Evolutionary conservation across 2,888 invertebrate species (phyloP), one percentile per base, ranked within the genome.

Genomic region (Sphaerophoria rueppellii): DNA sequence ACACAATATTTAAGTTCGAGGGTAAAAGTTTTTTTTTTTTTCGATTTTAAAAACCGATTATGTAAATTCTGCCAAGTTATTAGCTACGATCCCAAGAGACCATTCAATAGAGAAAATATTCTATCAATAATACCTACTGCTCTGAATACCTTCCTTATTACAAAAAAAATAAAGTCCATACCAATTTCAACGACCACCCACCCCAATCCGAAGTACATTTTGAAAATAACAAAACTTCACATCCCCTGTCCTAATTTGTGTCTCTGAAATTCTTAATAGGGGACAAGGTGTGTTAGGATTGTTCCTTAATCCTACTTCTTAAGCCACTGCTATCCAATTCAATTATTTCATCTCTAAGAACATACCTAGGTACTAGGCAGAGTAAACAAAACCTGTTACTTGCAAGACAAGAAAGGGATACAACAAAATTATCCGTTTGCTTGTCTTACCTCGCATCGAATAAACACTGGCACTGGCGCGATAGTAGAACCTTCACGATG

Each of bases 241-340:
- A 24, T 32, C 5, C 3, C 9, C 5, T 32, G 14, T 5, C 11
- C 11, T 24, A 65, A 43, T 52, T 73, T 58, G 16, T 12, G 60
- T 32, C 34, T 46, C 52, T 5, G 34, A 61, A 73, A 61, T 12
- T 43, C 67, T 54, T 32, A 73, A 67, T 32, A 43, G 54, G 16
- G 48, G 32, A 57, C 55, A 70, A 71, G 48, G 63, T 57, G 57
- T 32, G 50, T 35, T 34, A 16, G 50, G 61, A 55, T 43, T 67
- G 71, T 67, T 54, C 6, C 48, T 32, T 77, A 61, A 77, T 72
- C 40, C 40, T 55, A 43, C 54, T 72, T 14, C 60, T 34, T 67
- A 72, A 81, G 76, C 71, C 58, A 72, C 77, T 67, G 24, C 16
- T 60, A 76, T 70, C 48, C 71, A 50, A 77, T 77, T 82, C 77